Conservation (phyloP, 2,113 vertebrate species). For the Crocuta crocuta region DNA sequence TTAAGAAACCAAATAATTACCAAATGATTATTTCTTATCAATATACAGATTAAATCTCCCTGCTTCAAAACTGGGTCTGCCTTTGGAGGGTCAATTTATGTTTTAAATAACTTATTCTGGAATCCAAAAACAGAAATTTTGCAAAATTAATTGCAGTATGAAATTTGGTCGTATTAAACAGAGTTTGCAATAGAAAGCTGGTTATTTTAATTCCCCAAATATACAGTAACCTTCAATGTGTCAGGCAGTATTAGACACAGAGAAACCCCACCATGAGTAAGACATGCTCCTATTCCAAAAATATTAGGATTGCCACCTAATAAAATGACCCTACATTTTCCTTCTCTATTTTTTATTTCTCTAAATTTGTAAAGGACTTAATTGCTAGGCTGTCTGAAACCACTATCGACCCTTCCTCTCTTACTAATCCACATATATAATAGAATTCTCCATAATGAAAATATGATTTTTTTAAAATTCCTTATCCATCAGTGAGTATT, state of each 20-base stretch:
- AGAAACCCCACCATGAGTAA: constrained; percentile 26
- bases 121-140: not conserved
- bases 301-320: not conserved
- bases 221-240: not conserved
- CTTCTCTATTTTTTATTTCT: constrained; percentile 24
- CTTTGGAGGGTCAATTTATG: not conserved
- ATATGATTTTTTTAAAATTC: not conserved
- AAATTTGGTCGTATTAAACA: constrained; percentile 21
- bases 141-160: constrained; percentile 10
- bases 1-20: constrained; percentile 25
- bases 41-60: not conserved
- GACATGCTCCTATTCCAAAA: not conserved
- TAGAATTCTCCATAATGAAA: constrained; percentile 8
- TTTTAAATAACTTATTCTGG: not conserved
- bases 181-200: not conserved
- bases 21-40: not conserved
- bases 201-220: not conserved
- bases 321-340: not conserved
- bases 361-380: not conserved
- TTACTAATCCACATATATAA: not conserved
- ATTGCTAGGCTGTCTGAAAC: constrained; percentile 8
- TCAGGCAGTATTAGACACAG: not conserved
- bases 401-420: not conserved
- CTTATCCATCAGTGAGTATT: not conserved
- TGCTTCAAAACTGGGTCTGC: constrained; percentile 1